These are phyloP conservation scores for Holacanthus passer DNA, from an alignment of 2,113 vertebrate species.

Conservation along the genomic window DNA sequence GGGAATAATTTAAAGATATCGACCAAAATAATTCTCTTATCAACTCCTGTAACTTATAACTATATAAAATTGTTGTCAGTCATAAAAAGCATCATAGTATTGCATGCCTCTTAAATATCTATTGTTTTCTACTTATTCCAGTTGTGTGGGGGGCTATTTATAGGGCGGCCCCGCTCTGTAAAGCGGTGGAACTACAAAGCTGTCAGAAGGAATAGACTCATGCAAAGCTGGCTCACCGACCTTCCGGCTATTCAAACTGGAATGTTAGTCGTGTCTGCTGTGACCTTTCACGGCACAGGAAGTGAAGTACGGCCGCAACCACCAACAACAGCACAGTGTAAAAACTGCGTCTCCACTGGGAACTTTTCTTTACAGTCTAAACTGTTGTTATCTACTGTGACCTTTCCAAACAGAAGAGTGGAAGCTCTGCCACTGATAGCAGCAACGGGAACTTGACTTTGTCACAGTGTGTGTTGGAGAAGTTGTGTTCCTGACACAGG, in stretches of 20 bases:
- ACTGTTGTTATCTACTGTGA: conserved; percentile 40
- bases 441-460: conserved; percentile 54
- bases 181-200: conserved; percentile 58
- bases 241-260: conserved; percentile 78
- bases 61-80: neutral
- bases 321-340: neutral
- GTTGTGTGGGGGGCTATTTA: conserved; percentile 33
- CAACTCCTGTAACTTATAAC: neutral
- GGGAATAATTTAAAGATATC: neutral
- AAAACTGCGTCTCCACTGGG: neutral
- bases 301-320: conserved; percentile 40
- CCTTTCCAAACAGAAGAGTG: conserved; percentile 63
- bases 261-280: conserved; percentile 62
- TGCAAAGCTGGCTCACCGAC: conserved; percentile 52
- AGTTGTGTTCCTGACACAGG: neutral
- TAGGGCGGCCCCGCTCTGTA: conserved; percentile 17
- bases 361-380: conserved; percentile 31
- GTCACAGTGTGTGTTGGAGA: conserved; percentile 16
- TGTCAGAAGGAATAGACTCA: conserved; percentile 65
- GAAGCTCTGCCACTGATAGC: conserved; percentile 43
- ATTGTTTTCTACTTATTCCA: conserved; percentile 6
- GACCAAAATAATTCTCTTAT: neutral
- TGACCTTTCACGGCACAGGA: conserved; percentile 75
- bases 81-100: fast-evolving
- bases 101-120: neutral